Evolutionary conservation across 2,113 vertebrate genomes (phyloP).

Genomic region (Trochalopteron elliotii): DNA sequence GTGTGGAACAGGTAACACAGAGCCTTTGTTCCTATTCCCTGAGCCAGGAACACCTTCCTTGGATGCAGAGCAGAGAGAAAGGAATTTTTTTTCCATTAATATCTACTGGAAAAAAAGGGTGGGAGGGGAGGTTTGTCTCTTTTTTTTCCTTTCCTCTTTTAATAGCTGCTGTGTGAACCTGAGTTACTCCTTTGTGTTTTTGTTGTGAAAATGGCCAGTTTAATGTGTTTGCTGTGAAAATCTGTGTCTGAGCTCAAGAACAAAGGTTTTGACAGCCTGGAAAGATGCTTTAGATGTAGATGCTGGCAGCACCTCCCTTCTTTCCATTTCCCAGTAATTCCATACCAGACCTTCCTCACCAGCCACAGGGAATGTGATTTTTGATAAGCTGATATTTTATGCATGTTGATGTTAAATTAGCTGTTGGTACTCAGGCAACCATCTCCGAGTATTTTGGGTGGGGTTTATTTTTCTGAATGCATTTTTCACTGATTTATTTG

Average conservation of each 20-base stretch:
- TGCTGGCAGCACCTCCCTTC: conserved; percentile 8
- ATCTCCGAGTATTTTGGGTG: not conserved
- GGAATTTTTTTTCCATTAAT: conserved; percentile 4
- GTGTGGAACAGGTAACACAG: conserved; percentile 66
- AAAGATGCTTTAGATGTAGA: conserved; percentile 32
- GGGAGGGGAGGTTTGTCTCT: not conserved
- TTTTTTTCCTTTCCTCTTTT: not conserved
- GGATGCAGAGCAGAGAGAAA: not conserved
- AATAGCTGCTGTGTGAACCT: not conserved
- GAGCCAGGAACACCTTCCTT: not conserved
- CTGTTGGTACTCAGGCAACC: not conserved
- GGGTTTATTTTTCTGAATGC: not conserved
- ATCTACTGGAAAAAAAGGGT: not conserved
- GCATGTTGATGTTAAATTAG: not conserved
- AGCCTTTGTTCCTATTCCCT: conserved; percentile 67
- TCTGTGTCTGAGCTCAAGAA: conserved; percentile 57
- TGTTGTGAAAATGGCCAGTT: not conserved
- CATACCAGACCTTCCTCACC: not conserved
- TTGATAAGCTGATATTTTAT: conserved; percentile 43
- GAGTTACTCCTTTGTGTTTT: not conserved
- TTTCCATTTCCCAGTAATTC: conserved; percentile 11
- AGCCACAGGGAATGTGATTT: conserved; percentile 19
- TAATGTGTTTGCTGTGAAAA: conserved; percentile 15
- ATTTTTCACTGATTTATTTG: accelerated
- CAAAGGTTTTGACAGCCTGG: conserved; percentile 73